phyloP scores from a whole-genome alignment of 2,888 invertebrate species.

The Polylopha cassiicola region DNA sequence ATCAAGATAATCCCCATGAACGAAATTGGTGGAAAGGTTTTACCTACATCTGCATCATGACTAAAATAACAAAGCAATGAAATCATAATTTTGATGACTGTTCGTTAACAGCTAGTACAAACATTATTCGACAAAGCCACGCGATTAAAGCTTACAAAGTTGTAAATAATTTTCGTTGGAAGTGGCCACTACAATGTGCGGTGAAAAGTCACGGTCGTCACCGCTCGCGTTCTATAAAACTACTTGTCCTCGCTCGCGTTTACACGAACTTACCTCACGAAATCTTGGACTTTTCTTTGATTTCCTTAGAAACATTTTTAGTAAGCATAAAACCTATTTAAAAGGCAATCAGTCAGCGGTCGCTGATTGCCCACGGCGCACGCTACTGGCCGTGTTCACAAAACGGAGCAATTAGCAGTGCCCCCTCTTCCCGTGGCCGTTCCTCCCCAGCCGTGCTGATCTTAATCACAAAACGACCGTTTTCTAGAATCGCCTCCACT shows the following conservation, averaged over 20 bases:
- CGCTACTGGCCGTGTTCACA: constrained; percentile 75
- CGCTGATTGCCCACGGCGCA: constrained; percentile 72
- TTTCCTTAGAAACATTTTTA: constrained; percentile 71
- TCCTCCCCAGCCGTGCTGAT: constrained; percentile 52
- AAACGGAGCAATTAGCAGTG: constrained; percentile 76
- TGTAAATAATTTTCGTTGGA: constrained; percentile 11
- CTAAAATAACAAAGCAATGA: constrained; percentile 1
- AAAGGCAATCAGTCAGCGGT: constrained; percentile 76
- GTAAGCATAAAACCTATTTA: constrained; percentile 76
- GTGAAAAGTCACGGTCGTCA: constrained; percentile 40
- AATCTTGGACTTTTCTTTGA: constrained; percentile 53
- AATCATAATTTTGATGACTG: constrained; percentile 6
- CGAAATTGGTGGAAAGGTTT: too few species aligned
- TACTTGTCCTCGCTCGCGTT: constrained; percentile 51
- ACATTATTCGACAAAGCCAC: constrained; percentile 9
- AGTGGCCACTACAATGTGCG: constrained; percentile 25
- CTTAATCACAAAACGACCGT: constrained; percentile 76
- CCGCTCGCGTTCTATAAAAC: constrained; percentile 43
- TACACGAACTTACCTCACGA: constrained; percentile 53
- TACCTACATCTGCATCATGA: too few species aligned
- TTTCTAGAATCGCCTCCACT: constrained; percentile 75
- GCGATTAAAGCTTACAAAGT: constrained; percentile 10
- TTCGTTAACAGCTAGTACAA: constrained; percentile 10
- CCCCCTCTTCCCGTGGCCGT: constrained; percentile 40
- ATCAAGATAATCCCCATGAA: too few species aligned